phyloP scores from a whole-genome alignment of 2,888 invertebrate genomes.

The Hypomecis atomaria region DNA sequence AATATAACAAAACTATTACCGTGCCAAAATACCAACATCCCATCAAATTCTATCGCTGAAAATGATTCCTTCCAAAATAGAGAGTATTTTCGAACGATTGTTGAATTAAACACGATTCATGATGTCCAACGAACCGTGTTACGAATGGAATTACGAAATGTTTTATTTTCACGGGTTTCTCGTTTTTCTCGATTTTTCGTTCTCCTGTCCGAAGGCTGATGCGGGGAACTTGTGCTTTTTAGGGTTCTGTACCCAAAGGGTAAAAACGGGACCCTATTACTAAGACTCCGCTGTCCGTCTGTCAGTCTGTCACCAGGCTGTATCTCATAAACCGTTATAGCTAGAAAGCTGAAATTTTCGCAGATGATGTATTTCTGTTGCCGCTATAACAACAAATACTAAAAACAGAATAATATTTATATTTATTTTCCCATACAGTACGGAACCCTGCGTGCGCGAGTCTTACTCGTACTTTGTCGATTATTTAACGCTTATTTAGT shows the following conservation, averaged over 20 bases:
- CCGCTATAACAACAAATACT: no score
- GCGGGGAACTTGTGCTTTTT: constrained; percentile 18
- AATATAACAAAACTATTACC: constrained; percentile 17
- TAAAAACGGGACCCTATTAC: no score
- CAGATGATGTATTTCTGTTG: constrained; percentile 26
- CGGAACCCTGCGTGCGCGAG: no score
- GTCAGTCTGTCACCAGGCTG: no score
- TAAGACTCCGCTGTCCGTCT: no score
- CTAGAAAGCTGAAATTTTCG: neutral
- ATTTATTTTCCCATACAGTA: no score
- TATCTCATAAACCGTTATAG: no score
- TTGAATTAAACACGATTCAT: constrained; percentile 40
- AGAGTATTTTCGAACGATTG: constrained; percentile 34
- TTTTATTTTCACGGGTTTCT: constrained; percentile 24
- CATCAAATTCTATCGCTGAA: constrained; percentile 21
- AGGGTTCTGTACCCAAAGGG: no score
- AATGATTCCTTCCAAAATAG: constrained; percentile 30
- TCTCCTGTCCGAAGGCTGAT: constrained; percentile 23
- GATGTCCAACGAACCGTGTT: constrained; percentile 37
- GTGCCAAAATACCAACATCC: constrained; percentile 5
- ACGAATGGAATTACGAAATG: constrained; percentile 24
- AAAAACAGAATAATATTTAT: no score
- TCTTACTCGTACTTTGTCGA: no score
- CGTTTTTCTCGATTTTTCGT: constrained; percentile 7
- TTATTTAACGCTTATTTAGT: no score